Base-by-base conservation (phyloP, 2,888 invertebrate genomes). In the Apamea anceps region DNA sequence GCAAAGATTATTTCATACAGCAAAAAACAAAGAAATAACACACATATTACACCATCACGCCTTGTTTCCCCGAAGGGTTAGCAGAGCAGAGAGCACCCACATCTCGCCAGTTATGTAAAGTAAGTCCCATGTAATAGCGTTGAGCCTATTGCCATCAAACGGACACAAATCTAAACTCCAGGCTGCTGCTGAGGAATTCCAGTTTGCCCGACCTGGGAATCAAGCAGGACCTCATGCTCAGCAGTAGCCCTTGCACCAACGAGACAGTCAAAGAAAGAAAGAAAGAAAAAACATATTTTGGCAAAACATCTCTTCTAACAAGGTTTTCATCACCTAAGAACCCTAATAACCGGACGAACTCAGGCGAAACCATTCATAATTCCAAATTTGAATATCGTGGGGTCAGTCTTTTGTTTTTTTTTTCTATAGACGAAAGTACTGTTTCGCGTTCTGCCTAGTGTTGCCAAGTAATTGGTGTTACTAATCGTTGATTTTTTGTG, bases 341-440 rank as follows among this genome's bases (percentile, higher is more conserved):
- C 91, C 91, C 90, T 85, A 90, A 89, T 85, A 88, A 87, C 82
- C 72, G 75, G 81, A 90, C 72, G 85, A 89, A 85, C 91, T 90
- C 84, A 87, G 80, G 87, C 87, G 89, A 90, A 91, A 90, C 94
- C 94, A 94, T 95, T 95, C 94, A 93, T 94, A 94, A 95, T 94
- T 94, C 94, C 84, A 93, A 95, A 95, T 96, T 96, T 95, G 94
- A 95, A 96, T 95, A 94, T 92, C 90, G 90, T 92, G 91, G 92
- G 93, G 93, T 93, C 92, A 92, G 85, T 86, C 91, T 92, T 93
- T 94, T 91, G 91, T 93, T 92, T 92, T 91, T 92, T 91, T 91
- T 80, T 75, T 68, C 60, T 74, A 66, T 71, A 79, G 76, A 82
- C 79, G 84, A 90, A 90, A 90, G 90, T 87, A 87, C 86, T 82